phyloP scores from a whole-genome alignment of 2,797 vertebrate genomes.

The Melanotaenia maccullochi region DNA sequence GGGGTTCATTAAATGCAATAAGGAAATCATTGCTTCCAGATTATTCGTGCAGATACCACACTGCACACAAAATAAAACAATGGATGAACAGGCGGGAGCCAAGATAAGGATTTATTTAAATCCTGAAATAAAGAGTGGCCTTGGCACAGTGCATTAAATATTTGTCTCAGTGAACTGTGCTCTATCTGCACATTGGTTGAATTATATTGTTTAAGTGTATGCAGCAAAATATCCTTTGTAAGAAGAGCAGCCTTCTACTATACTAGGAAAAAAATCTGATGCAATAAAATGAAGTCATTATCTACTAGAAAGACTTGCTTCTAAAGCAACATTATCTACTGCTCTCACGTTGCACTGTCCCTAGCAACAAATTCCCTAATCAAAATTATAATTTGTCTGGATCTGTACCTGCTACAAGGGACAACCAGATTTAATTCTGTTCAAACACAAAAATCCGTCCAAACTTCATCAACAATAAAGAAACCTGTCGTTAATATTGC shows the following conservation, averaged over 20 bases:
- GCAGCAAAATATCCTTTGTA: conserved; percentile 2
- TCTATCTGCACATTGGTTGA: conserved; percentile 14
- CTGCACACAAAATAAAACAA: conserved; percentile 31
- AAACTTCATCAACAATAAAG: conserved; percentile 12
- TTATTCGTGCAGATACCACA: conserved; percentile 6
- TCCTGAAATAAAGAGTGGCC: conserved; percentile 27
- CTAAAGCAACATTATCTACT: conserved; percentile 3
- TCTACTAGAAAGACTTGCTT: conserved; percentile 1
- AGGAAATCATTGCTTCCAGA: conserved; percentile 41
- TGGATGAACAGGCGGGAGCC: conserved; percentile 18
- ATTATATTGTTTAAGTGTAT: conserved; percentile 10
- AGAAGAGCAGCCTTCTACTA: neutral
- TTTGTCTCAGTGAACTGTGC: conserved; percentile 19
- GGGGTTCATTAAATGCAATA: conserved; percentile 22
- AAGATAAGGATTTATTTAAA: conserved; percentile 24
- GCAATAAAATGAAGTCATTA: neutral
- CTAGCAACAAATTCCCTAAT: neutral
- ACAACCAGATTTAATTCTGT: neutral
- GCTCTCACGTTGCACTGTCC: conserved; percentile 10
- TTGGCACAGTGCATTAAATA: conserved; percentile 24
- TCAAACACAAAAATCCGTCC: neutral
- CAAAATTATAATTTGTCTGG: neutral
- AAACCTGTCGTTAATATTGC: neutral
- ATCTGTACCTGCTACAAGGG: conserved; percentile 6
- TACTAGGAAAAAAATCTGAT: neutral